phyloP scores from a whole-genome alignment of 2,797 vertebrate genomes.

The Lithobates pipiens region DNA sequence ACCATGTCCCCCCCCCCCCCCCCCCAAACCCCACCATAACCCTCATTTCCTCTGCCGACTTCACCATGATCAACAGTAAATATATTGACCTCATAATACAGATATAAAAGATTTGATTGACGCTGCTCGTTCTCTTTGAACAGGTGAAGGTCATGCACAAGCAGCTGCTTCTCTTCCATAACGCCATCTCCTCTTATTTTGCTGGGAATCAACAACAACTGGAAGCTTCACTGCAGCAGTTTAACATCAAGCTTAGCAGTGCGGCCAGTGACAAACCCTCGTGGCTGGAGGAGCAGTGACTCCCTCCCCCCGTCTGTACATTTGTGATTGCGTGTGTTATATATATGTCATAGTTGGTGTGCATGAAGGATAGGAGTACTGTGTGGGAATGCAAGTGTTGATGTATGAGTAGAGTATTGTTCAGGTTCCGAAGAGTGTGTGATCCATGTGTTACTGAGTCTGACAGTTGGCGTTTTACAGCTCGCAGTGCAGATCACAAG shows the following conservation, averaged over 20 bases:
- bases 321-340: slow-evolving; percentile 33
- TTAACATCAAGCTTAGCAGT: slow-evolving; percentile 92
- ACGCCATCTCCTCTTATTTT: slow-evolving; percentile 96
- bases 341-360: slow-evolving; percentile 22
- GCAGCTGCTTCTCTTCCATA: slow-evolving; percentile 97
- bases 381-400: background rate
- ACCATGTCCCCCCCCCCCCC: background rate
- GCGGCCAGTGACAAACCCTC: slow-evolving; percentile 93
- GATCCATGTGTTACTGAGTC: background rate
- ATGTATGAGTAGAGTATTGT: background rate
- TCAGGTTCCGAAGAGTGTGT: background rate
- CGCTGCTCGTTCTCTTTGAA: background rate
- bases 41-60: background rate
- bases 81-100: background rate
- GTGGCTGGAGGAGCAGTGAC: slow-evolving; percentile 97
- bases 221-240: slow-evolving; percentile 96
- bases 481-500: background rate
- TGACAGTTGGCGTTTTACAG: background rate
- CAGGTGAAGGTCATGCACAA: slow-evolving; percentile 99
- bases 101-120: no score
- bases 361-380: slow-evolving; percentile 16
- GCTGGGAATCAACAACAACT: slow-evolving; percentile 98
- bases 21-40: background rate
- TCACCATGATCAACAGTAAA: background rate
- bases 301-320: background rate